Conservation (phyloP, 53 echinoderm and acorn worm genomes). For the Temnopleurus reevesii region DNA sequence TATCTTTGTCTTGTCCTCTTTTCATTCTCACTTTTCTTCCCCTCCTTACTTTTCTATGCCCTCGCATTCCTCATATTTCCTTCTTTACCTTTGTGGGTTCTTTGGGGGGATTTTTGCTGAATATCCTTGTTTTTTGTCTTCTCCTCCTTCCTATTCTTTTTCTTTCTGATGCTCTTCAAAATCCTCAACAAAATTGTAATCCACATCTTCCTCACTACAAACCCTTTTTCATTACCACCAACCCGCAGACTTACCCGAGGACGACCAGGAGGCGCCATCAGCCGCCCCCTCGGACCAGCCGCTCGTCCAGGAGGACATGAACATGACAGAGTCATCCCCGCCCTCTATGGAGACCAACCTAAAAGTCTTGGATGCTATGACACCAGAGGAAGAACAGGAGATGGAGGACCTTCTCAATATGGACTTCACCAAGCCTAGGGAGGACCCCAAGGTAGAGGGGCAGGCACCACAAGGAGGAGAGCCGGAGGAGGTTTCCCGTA, state of each 20-base stretch:
- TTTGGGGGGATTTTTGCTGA: too few relatives aligned
- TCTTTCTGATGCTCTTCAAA: too few relatives aligned
- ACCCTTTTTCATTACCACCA: too few relatives aligned
- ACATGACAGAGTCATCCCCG: conserved; percentile 66
- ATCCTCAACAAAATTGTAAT: too few relatives aligned
- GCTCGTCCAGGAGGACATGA: conserved; percentile 61
- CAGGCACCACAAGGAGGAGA: neutral
- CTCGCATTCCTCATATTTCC: too few relatives aligned
- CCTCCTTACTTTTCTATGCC: too few relatives aligned
- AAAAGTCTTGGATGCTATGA: conserved; percentile 22
- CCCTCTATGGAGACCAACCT: conserved; percentile 45
- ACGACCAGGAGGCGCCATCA: conserved; percentile 47
- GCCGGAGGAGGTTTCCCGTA: conserved; percentile 51
- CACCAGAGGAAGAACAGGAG: conserved; percentile 66
- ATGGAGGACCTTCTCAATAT: conserved; percentile 68
- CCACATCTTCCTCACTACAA: too few relatives aligned
- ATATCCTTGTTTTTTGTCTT: too few relatives aligned
- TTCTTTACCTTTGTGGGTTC: too few relatives aligned
- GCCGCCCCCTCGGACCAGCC: conserved; percentile 51
- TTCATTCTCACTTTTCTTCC: too few relatives aligned
- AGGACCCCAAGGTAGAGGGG: neutral
- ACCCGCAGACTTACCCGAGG: conserved; percentile 54
- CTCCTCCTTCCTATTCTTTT: too few relatives aligned
- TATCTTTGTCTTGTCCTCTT: too few relatives aligned
- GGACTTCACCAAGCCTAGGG: conserved; percentile 56